These are phyloP conservation scores for Hydrozoanthus tunicans DNA, from an alignment of 64 coral and sea anemone species.

Conservation along the genomic window DNA sequence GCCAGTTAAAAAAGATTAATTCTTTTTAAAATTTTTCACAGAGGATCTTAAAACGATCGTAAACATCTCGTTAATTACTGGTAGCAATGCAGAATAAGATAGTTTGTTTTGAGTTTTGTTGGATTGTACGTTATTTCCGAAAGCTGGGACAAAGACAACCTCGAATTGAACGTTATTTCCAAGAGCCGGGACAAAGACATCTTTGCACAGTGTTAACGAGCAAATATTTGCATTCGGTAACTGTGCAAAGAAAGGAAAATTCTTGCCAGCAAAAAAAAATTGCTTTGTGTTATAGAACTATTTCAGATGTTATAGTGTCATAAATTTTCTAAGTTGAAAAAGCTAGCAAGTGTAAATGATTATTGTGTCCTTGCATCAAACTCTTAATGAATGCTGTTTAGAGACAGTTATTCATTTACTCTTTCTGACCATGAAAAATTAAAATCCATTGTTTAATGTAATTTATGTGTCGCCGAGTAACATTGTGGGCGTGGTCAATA, in stretches of 20 bases:
- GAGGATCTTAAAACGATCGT: not conserved
- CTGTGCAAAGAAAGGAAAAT: too few species aligned
- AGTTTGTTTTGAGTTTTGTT: not conserved
- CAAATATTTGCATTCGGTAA: too few species aligned
- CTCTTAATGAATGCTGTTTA: too few species aligned
- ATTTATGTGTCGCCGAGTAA: constrained; percentile 5
- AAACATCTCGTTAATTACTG: not conserved
- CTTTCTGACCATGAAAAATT: too few species aligned
- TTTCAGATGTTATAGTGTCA: not conserved
- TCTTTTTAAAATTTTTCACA: not conserved
- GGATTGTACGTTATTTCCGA: not conserved
- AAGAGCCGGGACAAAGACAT: too few species aligned
- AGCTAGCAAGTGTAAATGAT: too few species aligned
- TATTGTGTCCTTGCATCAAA: too few species aligned
- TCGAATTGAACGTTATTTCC: too few species aligned
- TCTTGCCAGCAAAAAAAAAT: not conserved
- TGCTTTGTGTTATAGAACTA: not conserved
- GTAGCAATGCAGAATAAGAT: not conserved
- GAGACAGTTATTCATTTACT: too few species aligned
- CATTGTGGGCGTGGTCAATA: not conserved
- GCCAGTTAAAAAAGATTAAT: not conserved
- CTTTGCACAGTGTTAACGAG: too few species aligned
- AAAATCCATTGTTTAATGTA: not conserved
- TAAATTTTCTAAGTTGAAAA: too few species aligned
- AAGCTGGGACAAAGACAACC: not conserved